Percentiles rank a stretch among this genome's conserved stretches.
Evolutionary conservation across 2,113 vertebrate genomes (phyloP).

Genomic region (Myrmecobius fasciatus): DNA sequence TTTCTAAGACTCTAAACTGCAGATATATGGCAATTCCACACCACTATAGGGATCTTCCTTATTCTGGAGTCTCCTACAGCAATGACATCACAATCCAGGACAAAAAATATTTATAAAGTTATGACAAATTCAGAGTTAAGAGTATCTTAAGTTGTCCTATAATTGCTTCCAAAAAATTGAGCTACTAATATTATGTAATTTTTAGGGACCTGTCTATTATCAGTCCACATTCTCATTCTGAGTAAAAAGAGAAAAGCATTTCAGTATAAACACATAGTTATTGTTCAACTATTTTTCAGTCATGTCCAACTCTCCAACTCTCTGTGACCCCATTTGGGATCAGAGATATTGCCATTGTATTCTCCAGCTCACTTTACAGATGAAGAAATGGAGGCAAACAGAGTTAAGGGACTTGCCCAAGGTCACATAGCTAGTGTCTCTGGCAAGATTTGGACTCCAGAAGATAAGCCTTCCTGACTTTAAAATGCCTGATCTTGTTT

Average conservation of each 20-base stretch:
- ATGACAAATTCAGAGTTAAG: slow-evolving; percentile 31
- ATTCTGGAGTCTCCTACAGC: background rate
- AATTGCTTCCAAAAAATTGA: slow-evolving; percentile 19
- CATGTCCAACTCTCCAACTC: background rate
- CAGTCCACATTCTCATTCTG: slow-evolving; percentile 41
- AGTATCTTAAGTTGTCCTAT: slow-evolving; percentile 20
- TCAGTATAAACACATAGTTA: slow-evolving; percentile 41
- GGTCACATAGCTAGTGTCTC: background rate
- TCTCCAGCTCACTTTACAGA: background rate
- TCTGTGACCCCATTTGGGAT: background rate
- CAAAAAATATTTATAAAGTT: background rate
- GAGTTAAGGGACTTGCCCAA: background rate
- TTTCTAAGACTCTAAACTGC: background rate
- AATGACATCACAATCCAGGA: background rate
- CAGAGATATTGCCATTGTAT: background rate
- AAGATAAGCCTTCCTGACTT: background rate
- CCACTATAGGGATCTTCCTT: background rate
- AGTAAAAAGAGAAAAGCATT: slow-evolving; percentile 37
- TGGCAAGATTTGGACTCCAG: background rate
- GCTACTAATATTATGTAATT: background rate
- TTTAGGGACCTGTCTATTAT: background rate
- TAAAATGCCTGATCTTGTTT: background rate
- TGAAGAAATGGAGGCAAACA: background rate
- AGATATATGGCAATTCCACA: background rate
- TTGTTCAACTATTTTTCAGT: background rate